Evolutionary conservation across 2,113 vertebrate genomes (phyloP).

Genomic region (Barbus barbus): DNA sequence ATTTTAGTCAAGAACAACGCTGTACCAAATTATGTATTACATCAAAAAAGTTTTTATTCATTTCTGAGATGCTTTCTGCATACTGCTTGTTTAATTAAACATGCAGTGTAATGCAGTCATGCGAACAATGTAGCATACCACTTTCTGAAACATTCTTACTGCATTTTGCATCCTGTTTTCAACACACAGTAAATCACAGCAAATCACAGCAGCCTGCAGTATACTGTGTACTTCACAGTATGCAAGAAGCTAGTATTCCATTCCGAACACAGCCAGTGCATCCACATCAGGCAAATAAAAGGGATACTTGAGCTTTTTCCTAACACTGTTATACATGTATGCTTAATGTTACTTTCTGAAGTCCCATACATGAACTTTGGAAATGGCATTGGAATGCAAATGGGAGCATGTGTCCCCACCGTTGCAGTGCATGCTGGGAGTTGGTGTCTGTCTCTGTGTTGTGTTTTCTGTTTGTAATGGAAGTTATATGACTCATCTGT

Average conservation of each 20-base stretch:
- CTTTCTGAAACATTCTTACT: not conserved
- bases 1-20: not conserved
- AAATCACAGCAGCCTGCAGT: not conserved
- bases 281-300: conserved; percentile 43
- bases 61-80: not conserved
- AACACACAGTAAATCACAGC: no score
- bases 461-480: conserved; percentile 52
- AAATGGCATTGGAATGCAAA: conserved; percentile 82
- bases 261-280: not conserved
- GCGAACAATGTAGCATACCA: not conserved
- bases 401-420: conserved; percentile 66
- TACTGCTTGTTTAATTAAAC: not conserved
- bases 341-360: conserved; percentile 33
- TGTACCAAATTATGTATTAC: not conserved
- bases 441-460: conserved; percentile 51
- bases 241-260: conserved; percentile 18
- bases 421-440: conserved; percentile 61
- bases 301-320: conserved; percentile 50
- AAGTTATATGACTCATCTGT: conserved; percentile 58
- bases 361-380: conserved; percentile 60
- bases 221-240: not conserved
- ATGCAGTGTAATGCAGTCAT: not conserved
- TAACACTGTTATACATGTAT: conserved; percentile 44
- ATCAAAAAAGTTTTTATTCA: no score
- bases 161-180: not conserved